These are phyloP conservation scores for Macroramphosus scolopax DNA, from an alignment of 2,797 vertebrate genomes.

Conservation along the genomic window DNA sequence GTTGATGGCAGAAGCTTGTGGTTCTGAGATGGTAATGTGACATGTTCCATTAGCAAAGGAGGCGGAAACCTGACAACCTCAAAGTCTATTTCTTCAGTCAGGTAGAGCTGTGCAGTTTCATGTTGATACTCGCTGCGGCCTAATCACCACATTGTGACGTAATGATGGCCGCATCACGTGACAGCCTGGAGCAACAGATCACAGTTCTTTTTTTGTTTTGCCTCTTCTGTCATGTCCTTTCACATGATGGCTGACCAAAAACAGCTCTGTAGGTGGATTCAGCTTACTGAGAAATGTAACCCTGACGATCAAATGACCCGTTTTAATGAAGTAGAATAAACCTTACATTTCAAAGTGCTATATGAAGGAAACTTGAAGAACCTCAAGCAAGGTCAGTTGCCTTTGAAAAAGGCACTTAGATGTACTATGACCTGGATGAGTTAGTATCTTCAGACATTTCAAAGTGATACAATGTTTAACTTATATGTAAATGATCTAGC, in stretches of 20 bases:
- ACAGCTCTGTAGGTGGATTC: conserved; percentile 23
- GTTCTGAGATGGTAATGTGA: not conserved
- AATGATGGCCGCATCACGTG: conserved; percentile 46
- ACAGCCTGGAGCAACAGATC: conserved; percentile 28
- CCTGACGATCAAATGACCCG: too few relatives aligned
- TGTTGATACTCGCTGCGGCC: conserved; percentile 39
- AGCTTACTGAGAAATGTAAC: conserved; percentile 17
- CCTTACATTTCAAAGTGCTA: too few relatives aligned
- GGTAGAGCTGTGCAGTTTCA: conserved; percentile 45
- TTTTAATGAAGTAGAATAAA: too few relatives aligned
- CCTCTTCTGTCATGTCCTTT: conserved; percentile 1
- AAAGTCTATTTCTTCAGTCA: conserved; percentile 29
- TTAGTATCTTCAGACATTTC: not conserved
- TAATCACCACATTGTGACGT: conserved; percentile 48
- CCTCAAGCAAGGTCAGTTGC: too few relatives aligned
- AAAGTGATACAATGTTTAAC: not conserved
- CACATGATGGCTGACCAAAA: conserved; percentile 11
- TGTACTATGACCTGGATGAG: too few relatives aligned
- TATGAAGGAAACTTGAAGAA: too few relatives aligned
- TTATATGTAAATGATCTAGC: not conserved
- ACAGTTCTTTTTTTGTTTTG: conserved; percentile 12
- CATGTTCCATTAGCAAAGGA: conserved; percentile 29
- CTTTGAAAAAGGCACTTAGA: too few relatives aligned
- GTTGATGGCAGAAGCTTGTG: too few relatives aligned
- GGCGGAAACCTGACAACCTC: conserved; percentile 19